Evolutionary conservation across 2,888 invertebrate species (phyloP).

Genomic region (Caenorhabditis wallacei): DNA sequence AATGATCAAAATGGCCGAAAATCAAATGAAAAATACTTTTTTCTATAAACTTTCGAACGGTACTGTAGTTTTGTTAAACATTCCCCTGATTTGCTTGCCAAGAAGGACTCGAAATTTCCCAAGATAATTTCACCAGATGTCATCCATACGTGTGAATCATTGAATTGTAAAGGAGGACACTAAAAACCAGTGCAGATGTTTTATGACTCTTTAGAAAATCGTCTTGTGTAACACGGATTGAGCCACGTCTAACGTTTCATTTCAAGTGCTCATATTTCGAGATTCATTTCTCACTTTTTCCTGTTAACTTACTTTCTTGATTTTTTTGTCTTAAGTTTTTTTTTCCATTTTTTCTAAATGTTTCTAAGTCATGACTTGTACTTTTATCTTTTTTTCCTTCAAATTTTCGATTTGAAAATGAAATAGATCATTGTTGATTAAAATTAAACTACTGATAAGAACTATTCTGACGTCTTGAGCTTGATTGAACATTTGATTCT

Average conservation of each 20-base stretch:
- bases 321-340: not conserved
- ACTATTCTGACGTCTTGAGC: conserved; percentile 35
- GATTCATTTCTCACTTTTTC: not conserved
- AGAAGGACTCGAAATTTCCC: too few species aligned
- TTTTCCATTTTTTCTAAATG: not conserved
- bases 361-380: not conserved
- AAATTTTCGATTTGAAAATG: not conserved
- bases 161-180: conserved; percentile 7
- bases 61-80: too few species aligned
- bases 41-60: too few species aligned
- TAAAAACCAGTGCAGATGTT: conserved; percentile 41
- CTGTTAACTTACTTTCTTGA: not conserved
- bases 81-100: too few species aligned
- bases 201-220: conserved; percentile 46
- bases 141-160: conserved; percentile 28
- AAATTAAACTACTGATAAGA: not conserved
- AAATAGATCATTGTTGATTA: conserved; percentile 36
- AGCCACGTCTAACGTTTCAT: conserved; percentile 46
- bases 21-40: too few species aligned
- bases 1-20: too few species aligned
- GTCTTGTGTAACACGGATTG: conserved; percentile 47
- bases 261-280: conserved; percentile 44
- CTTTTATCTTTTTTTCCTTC: not conserved
- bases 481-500: conserved; percentile 43
- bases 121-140: conserved; percentile 32